Evolutionary conservation across 2,888 invertebrate genomes (phyloP).

Genomic region (Plagiodera versicolora): DNA sequence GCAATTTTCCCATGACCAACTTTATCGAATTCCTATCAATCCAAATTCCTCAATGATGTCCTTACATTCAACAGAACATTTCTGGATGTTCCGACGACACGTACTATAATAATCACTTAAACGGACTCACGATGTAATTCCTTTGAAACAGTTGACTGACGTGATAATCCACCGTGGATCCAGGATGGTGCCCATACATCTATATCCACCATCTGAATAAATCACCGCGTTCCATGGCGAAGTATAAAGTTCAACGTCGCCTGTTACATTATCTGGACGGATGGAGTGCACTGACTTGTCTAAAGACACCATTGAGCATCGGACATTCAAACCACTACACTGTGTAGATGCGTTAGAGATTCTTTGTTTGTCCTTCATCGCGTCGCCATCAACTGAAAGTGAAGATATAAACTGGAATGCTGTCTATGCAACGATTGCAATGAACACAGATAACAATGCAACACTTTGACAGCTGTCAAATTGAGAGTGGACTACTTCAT

Average conservation of each 20-base stretch:
- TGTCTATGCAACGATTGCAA: too few relatives aligned
- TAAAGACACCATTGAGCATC: conserved; percentile 57
- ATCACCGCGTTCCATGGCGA: conserved; percentile 79
- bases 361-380: not conserved
- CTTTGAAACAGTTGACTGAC: conserved; percentile 55
- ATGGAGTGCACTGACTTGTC: conserved; percentile 42
- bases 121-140: conserved; percentile 52
- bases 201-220: conserved; percentile 69
- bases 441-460: too few relatives aligned
- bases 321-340: conserved; percentile 60
- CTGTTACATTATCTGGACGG: conserved; percentile 41
- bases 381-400: not conserved
- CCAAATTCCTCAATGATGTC: not conserved
- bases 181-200: conserved; percentile 70
- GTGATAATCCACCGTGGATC: conserved; percentile 68
- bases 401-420: not conserved
- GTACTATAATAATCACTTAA: conserved; percentile 3
- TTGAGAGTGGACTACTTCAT: too few relatives aligned
- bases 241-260: conserved; percentile 49
- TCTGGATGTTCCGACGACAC: not conserved
- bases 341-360: conserved; percentile 17
- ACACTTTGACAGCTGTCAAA: too few relatives aligned
- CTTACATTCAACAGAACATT: not conserved
- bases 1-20: too few relatives aligned
- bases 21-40: conserved; percentile 5